Evolutionary conservation across 2,888 invertebrate species (phyloP).

Genomic region (Brassicogethes aeneus): DNA sequence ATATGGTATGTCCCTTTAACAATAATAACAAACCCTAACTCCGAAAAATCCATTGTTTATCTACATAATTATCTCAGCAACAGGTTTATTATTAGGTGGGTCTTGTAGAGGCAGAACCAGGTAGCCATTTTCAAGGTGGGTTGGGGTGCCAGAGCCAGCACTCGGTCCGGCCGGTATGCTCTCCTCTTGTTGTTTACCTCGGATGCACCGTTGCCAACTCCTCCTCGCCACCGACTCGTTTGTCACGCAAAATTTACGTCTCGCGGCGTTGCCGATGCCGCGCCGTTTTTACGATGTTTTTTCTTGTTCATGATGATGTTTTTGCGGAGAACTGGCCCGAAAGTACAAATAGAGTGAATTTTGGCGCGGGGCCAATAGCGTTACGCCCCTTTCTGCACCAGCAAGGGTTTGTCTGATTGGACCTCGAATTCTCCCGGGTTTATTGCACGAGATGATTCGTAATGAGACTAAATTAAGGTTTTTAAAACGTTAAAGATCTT

Average conservation of each 20-base stretch:
- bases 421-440: background rate
- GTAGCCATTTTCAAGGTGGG: conserved; percentile 46
- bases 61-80: no score
- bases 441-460: background rate
- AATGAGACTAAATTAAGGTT: no score
- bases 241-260: conserved; percentile 6
- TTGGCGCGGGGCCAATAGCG: background rate
- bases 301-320: background rate
- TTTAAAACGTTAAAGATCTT: no score
- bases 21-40: background rate
- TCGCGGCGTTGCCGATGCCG: background rate
- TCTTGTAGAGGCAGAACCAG: conserved; percentile 45
- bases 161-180: no score
- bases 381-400: background rate
- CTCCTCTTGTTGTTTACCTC: conserved; percentile 17
- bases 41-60: conserved; percentile 16
- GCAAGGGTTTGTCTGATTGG: background rate
- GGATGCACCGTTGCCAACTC: conserved; percentile 7
- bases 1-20: conserved; percentile 52
- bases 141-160: conserved; percentile 17
- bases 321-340: background rate
- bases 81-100: conserved; percentile 46
- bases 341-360: background rate
- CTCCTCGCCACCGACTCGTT: conserved; percentile 8
- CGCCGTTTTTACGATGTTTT: background rate